A percentile compares a stretch with the other conserved stretches of the same genome.
Conservation (phyloP, 1,140 invertebrate species). For the Zaprionus inermis region DNA sequence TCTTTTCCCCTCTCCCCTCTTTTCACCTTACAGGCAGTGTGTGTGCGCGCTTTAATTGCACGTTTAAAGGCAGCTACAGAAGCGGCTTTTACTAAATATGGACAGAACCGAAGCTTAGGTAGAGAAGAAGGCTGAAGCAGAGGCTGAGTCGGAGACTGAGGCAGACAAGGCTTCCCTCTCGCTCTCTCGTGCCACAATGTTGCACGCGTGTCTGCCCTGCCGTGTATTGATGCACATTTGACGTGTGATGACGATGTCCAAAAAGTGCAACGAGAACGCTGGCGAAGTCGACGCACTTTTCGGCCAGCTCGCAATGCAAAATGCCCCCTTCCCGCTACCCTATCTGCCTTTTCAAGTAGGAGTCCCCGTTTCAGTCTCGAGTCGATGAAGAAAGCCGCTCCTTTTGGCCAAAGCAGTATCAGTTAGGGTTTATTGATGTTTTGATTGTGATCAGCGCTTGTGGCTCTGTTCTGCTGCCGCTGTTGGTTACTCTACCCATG, state of each 20-base stretch:
- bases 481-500: conserved; percentile 51
- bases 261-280: conserved; percentile 17
- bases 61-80: conserved; percentile 80
- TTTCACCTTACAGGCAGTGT: not conserved
- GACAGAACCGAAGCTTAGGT: conserved; percentile 39
- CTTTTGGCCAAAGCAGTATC: conserved; percentile 52
- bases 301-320: conserved; percentile 35
- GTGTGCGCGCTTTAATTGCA: conserved; percentile 76
- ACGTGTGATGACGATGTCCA: conserved; percentile 59
- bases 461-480: conserved; percentile 55
- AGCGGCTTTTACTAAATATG: conserved; percentile 82
- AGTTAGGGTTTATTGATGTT: conserved; percentile 84
- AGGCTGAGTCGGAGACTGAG: conserved; percentile 8
- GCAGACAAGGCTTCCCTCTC: not conserved
- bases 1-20: too few relatives aligned
- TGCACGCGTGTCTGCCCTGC: conserved; percentile 68
- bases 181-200: conserved; percentile 40
- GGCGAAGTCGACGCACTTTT: conserved; percentile 38
- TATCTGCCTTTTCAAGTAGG: not conserved
- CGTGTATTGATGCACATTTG: conserved; percentile 78
- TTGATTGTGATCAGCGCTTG: conserved; percentile 79
- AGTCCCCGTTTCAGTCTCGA: not conserved
- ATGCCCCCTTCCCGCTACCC: not conserved
- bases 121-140: not conserved
- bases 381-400: conserved; percentile 12